Base-by-base conservation (phyloP, 2,888 invertebrate genomes). In the Hedya salicella region DNA sequence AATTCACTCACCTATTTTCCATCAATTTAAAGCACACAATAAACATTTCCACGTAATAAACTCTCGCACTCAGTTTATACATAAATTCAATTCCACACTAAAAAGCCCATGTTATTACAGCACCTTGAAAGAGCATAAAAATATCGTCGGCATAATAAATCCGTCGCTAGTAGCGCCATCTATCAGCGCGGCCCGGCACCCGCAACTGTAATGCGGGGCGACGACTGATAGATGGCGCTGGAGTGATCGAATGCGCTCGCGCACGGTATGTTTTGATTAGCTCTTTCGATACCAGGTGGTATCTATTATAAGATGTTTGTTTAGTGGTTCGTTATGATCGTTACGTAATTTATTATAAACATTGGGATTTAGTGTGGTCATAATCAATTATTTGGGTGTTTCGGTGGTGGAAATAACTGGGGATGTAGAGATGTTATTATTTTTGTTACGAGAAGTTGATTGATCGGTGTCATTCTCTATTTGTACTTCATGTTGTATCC, bases 171-270 rank as follows among this genome's bases (percentile, higher is more conserved):
- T 83, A 87, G 82, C 83, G 91, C 89, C 91, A 90, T 89, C 91
- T 91, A 86, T 91, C 87, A 84, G 74, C 75, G 72, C 71, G 67
- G 75, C 73, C 72, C 74, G 74, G 81, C 78, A 79, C 84, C 78
- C 78, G 78, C 74, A 80, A 85, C 88, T 83, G 85, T 89, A 89
- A 91, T 90, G 91, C 81, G 70, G 71, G 69, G 71, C 77, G 88
- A 70, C 83, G 90, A 91, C 77, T 83, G 91, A 91, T 77, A 91
- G 91, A 91, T 89, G 90, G 89, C 87, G 89, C 68, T 65, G 19
- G 56, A 36, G 53, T 70, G 71, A 75, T 72, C 69, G 69, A 63
- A 72, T 62, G 67, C 61, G 66, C 65, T 32, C 59, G 49, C 71
- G 53, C 70, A 48, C 17, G 71, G 68, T 67, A 67, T 67, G 68